These are phyloP conservation scores for Coracopsis vasa DNA, from an alignment of 2,113 vertebrate genomes.

Conservation along the genomic window DNA sequence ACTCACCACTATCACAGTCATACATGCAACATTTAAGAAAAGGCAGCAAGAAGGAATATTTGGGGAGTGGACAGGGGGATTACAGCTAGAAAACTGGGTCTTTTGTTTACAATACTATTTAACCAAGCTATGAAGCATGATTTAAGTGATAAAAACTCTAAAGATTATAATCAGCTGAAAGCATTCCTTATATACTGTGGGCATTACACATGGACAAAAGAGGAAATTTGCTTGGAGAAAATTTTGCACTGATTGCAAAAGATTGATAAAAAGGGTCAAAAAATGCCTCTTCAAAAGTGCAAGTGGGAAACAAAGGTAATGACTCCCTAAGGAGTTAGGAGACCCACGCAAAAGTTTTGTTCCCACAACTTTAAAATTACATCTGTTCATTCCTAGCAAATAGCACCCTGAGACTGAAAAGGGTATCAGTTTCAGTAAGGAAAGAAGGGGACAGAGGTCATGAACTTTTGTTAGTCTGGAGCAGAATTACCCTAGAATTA, in stretches of 20 bases:
- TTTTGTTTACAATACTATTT: not conserved
- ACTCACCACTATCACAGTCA: constrained; percentile 63
- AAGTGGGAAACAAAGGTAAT: not conserved
- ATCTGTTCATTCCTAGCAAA: constrained; percentile 10
- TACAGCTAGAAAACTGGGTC: not conserved
- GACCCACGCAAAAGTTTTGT: not conserved
- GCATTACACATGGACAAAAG: not conserved
- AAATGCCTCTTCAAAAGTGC: not conserved
- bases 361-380: not conserved
- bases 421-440: constrained; percentile 36
- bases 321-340: not conserved
- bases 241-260: not conserved
- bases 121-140: not conserved
- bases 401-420: constrained; percentile 1
- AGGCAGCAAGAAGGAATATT: not conserved
- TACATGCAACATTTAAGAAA: constrained; percentile 29
- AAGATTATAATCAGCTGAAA: not conserved
- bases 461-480: not conserved
- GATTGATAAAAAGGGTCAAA: not conserved
- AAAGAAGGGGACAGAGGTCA: constrained; percentile 46
- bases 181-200: not conserved
- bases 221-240: not conserved
- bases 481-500: constrained; percentile 7
- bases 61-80: not conserved
- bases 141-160: not conserved